Percentiles rank a stretch among this genome's conserved stretches.
phyloP scores from a whole-genome alignment of 2,797 vertebrate species.

The Xyrichtys novacula region DNA sequence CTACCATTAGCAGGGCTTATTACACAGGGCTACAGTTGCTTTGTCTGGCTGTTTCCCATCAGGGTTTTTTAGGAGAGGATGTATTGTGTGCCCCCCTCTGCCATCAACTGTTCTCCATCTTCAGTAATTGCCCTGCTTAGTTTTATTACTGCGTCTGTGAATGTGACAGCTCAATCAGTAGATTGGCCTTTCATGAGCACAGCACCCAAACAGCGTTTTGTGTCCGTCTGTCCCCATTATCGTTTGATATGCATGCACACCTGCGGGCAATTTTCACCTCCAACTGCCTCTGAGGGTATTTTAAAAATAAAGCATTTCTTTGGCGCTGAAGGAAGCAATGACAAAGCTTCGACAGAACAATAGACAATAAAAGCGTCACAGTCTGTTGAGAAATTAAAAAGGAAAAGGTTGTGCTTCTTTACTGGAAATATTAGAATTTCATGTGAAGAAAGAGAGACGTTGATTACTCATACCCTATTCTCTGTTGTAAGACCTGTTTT shows the following conservation, averaged over 20 bases:
- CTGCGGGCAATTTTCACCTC: slow-evolving; percentile 79
- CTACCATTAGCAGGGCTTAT: slow-evolving; percentile 54
- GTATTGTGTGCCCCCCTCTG: slow-evolving; percentile 48
- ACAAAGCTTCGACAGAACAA: slow-evolving; percentile 39
- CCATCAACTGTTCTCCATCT: slow-evolving; percentile 65
- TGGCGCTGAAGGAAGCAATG: slow-evolving; percentile 28
- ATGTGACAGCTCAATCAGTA: slow-evolving; percentile 79
- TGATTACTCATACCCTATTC: slow-evolving; percentile 1
- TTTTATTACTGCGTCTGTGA: slow-evolving; percentile 81
- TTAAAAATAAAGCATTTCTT: slow-evolving; percentile 63
- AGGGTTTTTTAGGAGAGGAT: slow-evolving; percentile 65
- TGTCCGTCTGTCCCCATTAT: slow-evolving; percentile 75
- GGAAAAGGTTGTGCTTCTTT: not conserved
- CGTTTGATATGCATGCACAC: slow-evolving; percentile 74
- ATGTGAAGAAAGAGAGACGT: not conserved
- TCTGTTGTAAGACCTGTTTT: slow-evolving; percentile 17
- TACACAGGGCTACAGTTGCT: slow-evolving; percentile 66
- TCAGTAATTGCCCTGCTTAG: slow-evolving; percentile 83
- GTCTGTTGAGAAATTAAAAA: slow-evolving; percentile 40
- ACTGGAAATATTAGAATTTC: slow-evolving; percentile 5
- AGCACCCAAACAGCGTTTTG: slow-evolving; percentile 79
- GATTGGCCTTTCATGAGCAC: slow-evolving; percentile 73
- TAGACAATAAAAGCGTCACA: slow-evolving; percentile 35
- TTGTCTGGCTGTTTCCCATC: slow-evolving; percentile 71
- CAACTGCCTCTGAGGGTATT: slow-evolving; percentile 72